Evolutionary conservation across 2,113 vertebrate genomes (phyloP).

Genomic region (Leucosticte australis): DNA sequence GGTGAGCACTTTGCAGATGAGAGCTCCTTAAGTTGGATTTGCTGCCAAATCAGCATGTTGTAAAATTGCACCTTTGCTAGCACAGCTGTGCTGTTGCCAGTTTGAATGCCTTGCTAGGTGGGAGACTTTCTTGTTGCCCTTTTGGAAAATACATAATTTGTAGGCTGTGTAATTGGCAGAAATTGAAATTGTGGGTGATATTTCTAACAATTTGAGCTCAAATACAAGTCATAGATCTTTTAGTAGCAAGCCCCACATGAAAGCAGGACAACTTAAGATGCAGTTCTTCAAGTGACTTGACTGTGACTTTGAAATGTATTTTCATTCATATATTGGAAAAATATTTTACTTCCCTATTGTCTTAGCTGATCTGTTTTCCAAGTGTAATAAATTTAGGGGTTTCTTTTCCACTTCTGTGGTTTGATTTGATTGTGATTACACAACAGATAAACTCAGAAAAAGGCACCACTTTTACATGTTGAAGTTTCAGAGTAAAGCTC

Average conservation of each 20-base stretch:
- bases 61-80: background rate
- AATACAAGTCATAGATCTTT: background rate
- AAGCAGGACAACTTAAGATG: background rate
- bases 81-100: background rate
- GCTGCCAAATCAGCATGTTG: background rate
- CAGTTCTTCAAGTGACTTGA: background rate
- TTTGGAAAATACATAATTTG: background rate
- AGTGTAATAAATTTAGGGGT: background rate
- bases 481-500: background rate
- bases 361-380: background rate
- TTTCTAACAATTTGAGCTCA: background rate
- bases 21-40: background rate
- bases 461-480: background rate
- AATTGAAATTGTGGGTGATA: background rate
- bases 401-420: background rate
- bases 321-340: background rate
- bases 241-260: background rate
- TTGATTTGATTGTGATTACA: background rate
- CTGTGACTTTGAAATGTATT: background rate
- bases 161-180: background rate
- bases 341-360: background rate
- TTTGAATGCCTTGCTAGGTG: background rate
- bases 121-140: background rate
- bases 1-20: background rate
- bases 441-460: background rate